Evolutionary conservation across 2,888 invertebrate genomes (phyloP).

Genomic region (Ectropis crepuscularia): DNA sequence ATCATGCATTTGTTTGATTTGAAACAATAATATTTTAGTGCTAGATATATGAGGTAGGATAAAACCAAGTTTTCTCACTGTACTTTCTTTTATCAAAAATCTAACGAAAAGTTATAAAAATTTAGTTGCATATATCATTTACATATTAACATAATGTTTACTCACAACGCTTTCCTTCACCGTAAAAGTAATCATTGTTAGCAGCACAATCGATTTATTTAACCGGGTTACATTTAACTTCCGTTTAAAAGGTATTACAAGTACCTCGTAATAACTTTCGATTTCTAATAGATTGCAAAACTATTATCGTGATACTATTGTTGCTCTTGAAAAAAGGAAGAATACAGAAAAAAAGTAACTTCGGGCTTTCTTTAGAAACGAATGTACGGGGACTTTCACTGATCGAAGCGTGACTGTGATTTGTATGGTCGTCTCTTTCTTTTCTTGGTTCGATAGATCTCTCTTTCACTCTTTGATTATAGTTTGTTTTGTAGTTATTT

Average conservation of each 20-base stretch:
- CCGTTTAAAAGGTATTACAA: constrained; percentile 24
- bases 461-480: constrained; percentile 29
- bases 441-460: neutral
- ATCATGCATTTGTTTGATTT: too few species aligned
- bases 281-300: constrained; percentile 56
- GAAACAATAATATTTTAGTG: too few species aligned
- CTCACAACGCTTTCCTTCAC: too few species aligned
- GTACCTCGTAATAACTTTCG: constrained; percentile 60
- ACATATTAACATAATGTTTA: too few species aligned
- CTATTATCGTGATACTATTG: constrained; percentile 49
- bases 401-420: constrained; percentile 30
- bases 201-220: neutral
- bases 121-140: too few species aligned
- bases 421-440: constrained; percentile 38
- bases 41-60: too few species aligned
- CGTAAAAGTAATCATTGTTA: too few species aligned
- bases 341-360: constrained; percentile 44
- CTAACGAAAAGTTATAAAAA: too few species aligned
- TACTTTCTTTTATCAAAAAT: too few species aligned
- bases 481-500: constrained; percentile 22
- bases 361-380: constrained; percentile 53
- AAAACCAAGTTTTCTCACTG: too few species aligned
- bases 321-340: constrained; percentile 48
- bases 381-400: constrained; percentile 57
- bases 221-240: constrained; percentile 7